Conservation (phyloP, 2,113 vertebrate genomes). For the Pangasianodon gigas region DNA sequence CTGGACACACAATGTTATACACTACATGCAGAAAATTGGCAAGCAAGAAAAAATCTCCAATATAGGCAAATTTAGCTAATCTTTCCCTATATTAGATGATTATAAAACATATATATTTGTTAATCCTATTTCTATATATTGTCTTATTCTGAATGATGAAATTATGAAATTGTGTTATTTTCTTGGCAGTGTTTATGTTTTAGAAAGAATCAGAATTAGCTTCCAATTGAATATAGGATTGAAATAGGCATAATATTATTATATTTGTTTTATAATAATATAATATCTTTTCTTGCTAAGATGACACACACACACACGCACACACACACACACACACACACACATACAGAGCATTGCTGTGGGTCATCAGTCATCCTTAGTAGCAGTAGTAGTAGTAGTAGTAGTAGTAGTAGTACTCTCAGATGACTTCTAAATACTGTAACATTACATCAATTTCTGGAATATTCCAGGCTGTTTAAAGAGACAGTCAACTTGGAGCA, state of each 20-base stretch:
- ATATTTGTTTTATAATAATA: not conserved
- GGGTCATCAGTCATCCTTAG: not conserved
- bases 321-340: not conserved
- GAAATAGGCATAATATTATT: not conserved
- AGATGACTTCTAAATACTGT: no score
- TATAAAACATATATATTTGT: not conserved
- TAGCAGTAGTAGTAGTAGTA: no score
- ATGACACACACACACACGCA: no score
- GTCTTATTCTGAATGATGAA: not conserved
- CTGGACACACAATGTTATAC: conserved; percentile 59
- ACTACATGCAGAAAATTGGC: not conserved
- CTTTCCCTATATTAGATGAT: not conserved
- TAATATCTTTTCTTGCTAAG: no score
- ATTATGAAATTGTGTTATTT: not conserved
- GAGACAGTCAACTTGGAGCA: not conserved
- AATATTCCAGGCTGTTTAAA: not conserved
- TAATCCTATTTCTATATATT: not conserved
- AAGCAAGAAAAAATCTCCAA: not conserved
- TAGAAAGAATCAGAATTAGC: not conserved
- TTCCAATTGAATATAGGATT: not conserved
- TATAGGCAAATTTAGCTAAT: not conserved
- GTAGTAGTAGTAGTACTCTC: no score
- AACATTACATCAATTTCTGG: not conserved
- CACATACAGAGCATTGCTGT: not conserved
- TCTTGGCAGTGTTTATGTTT: not conserved